Percentiles rank a stretch among this genome's conserved stretches.
phyloP scores from a whole-genome alignment of 2,888 invertebrate species.

The Troides helena region DNA sequence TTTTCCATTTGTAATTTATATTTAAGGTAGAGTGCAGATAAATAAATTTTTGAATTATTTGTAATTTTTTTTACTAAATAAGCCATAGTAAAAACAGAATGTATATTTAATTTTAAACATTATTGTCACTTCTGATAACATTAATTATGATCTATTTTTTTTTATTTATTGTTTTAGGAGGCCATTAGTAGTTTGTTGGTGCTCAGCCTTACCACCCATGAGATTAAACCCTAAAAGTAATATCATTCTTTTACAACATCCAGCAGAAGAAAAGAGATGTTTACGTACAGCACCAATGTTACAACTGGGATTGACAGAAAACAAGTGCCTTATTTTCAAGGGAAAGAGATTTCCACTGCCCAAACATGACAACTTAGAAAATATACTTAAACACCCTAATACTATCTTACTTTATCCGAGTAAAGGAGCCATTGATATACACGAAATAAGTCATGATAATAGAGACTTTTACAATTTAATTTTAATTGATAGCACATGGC shows the following conservation, averaged over 20 bases:
- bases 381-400: constrained; percentile 83
- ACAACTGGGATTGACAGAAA: constrained; percentile 84
- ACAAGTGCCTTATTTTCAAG: constrained; percentile 88
- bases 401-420: constrained; percentile 92
- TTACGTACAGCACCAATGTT: constrained; percentile 95
- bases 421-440: constrained; percentile 85
- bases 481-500: constrained; percentile 96
- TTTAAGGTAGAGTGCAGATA: too few relatives aligned
- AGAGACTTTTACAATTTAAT: constrained; percentile 85
- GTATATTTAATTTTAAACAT: too few relatives aligned
- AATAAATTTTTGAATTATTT: too few relatives aligned
- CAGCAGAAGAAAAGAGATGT: constrained; percentile 94
- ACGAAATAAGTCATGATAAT: constrained; percentile 63
- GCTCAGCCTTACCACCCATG: constrained; percentile 87
- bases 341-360: constrained; percentile 91
- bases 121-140: not conserved
- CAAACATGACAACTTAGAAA: constrained; percentile 83
- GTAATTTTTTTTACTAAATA: too few relatives aligned
- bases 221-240: constrained; percentile 84
- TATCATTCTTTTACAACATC: constrained; percentile 93
- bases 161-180: constrained; percentile 78
- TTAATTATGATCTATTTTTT: not conserved
- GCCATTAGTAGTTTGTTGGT: constrained; percentile 94
- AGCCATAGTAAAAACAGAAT: too few relatives aligned
- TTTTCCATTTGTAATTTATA: too few relatives aligned